Evolutionary conservation across 2,888 invertebrate genomes (phyloP).

Genomic region (Operophtera brumata): DNA sequence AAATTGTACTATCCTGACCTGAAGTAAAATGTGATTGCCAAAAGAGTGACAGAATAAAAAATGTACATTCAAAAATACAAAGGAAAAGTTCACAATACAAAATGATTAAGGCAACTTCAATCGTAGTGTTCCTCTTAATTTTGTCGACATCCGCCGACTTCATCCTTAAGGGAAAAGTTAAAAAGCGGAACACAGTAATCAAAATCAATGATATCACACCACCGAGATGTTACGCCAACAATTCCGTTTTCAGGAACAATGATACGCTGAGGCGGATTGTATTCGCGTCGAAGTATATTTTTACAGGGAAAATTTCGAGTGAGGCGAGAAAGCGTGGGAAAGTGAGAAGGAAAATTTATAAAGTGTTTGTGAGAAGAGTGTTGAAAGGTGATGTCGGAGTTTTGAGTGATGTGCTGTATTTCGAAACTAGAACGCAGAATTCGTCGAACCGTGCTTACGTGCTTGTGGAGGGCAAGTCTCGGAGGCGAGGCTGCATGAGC

Average conservation of each 20-base stretch:
- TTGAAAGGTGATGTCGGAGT: conserved; percentile 70
- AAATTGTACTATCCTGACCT: conserved; percentile 20
- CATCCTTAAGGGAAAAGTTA: conserved; percentile 67
- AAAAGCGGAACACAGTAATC: conserved; percentile 71
- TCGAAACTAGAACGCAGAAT: conserved; percentile 66
- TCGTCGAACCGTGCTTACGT: conserved; percentile 68
- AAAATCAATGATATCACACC: conserved; percentile 61
- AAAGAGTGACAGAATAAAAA: conserved; percentile 27
- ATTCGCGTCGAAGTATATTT: conserved; percentile 69
- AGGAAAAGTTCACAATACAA: conserved; percentile 34
- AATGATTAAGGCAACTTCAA: conserved; percentile 52
- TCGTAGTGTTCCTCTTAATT: conserved; percentile 49
- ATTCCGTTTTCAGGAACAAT: conserved; percentile 69
- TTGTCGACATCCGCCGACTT: conserved; percentile 56
- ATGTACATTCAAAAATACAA: conserved; percentile 31
- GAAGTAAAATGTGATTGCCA: conserved; percentile 9
- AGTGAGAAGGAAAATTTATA: conserved; percentile 61
- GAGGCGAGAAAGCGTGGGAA: conserved; percentile 59
- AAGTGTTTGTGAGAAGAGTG: conserved; percentile 72
- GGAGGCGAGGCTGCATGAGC: conserved; percentile 49
- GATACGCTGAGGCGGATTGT: conserved; percentile 64
- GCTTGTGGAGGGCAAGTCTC: conserved; percentile 58
- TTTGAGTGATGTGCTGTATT: conserved; percentile 71
- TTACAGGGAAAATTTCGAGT: conserved; percentile 75
- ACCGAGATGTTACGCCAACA: conserved; percentile 62